Conservation (phyloP, 2,113 vertebrate species). For the Pollachius pollachius region DNA sequence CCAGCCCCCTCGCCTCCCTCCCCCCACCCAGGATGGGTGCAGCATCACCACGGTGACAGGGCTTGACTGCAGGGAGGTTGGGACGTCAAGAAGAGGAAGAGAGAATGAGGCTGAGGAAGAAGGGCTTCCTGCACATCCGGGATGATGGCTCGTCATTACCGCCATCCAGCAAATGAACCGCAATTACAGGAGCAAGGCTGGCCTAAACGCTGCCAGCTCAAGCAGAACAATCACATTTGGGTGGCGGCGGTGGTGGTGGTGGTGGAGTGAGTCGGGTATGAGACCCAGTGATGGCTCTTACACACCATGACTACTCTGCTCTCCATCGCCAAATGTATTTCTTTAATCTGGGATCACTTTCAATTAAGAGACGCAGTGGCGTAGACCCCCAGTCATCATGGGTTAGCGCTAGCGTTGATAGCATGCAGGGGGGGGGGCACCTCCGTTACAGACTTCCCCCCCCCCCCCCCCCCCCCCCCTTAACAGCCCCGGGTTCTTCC, state of each 20-base stretch:
- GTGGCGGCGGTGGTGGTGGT: background rate
- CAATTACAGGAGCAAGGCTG: conserved; percentile 58
- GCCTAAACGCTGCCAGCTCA: conserved; percentile 60
- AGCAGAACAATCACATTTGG: conserved; percentile 73
- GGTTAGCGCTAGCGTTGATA: conserved; percentile 8
- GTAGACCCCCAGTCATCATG: conserved; percentile 47
- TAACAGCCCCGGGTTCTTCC: no score
- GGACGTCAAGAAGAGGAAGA: conserved; percentile 42
- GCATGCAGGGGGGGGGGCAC: background rate
- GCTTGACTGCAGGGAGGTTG: background rate
- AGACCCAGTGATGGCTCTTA: conserved; percentile 47
- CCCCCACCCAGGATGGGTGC: no score
- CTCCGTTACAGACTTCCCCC: background rate
- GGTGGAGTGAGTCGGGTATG: background rate
- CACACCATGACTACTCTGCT: conserved; percentile 51
- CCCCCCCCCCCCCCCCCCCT: no score
- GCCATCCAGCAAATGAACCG: conserved; percentile 65
- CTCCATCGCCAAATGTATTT: conserved; percentile 49
- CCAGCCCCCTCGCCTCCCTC: no score
- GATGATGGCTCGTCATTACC: conserved; percentile 57
- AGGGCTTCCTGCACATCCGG: conserved; percentile 49
- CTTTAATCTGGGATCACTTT: conserved; percentile 65
- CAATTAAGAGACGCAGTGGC: conserved; percentile 50
- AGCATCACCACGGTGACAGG: background rate
- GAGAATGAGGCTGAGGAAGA: conserved; percentile 40